Conservation (phyloP, 2,797 vertebrate genomes). For the Morus bassanus region DNA sequence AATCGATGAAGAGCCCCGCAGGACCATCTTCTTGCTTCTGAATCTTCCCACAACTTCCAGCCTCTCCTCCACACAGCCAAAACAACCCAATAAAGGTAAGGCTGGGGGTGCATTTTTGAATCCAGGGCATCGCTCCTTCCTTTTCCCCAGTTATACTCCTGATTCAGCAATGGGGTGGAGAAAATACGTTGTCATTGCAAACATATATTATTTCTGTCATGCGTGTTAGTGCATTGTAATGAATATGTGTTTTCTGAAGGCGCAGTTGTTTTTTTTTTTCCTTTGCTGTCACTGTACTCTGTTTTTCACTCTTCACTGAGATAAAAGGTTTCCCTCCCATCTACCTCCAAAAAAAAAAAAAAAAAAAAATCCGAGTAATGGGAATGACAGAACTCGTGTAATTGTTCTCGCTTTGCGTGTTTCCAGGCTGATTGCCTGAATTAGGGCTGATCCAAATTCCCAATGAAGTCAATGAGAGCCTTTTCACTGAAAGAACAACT, state of each 20-base stretch:
- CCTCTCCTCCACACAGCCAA: neutral
- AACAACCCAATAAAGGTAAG: neutral
- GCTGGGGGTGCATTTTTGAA: neutral
- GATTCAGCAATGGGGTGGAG: neutral
- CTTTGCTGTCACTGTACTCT: neutral
- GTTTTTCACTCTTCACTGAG: neutral
- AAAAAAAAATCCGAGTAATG: neutral
- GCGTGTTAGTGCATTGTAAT: neutral
- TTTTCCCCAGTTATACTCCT: neutral
- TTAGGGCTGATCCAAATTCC: neutral
- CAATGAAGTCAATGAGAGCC: neutral
- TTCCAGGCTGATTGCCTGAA: neutral
- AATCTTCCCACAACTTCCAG: neutral
- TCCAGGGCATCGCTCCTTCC: neutral
- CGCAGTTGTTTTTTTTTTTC: neutral
- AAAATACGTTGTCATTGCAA: neutral
- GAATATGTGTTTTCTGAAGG: neutral
- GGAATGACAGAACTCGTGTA: neutral
- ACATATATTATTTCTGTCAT: neutral
- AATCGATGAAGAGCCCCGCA: neutral
- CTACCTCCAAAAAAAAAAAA: neutral
- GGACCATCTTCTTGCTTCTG: neutral
- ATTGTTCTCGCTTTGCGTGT: neutral
- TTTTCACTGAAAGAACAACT: neutral
- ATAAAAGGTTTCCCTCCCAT: constrained; percentile 15